These are phyloP conservation scores for Drosophila punjabiensis DNA, from an alignment of 1,140 invertebrate species.

Conservation along the genomic window DNA sequence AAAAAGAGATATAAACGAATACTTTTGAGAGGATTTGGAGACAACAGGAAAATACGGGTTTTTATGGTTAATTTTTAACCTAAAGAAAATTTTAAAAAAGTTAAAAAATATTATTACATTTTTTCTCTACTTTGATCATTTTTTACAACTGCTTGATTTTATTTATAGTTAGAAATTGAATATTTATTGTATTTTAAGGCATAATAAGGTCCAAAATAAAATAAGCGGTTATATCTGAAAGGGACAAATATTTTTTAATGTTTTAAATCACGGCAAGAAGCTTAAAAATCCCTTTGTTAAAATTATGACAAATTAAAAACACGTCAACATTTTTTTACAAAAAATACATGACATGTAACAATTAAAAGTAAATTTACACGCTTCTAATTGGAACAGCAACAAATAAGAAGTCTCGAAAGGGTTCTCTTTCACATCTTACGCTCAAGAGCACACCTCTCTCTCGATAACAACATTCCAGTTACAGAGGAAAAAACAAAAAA, in stretches of 20 bases:
- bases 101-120: background rate
- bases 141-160: too few relatives aligned
- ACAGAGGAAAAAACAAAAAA: background rate
- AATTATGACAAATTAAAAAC: background rate
- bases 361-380: background rate
- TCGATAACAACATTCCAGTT: background rate
- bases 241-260: background rate
- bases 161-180: too few relatives aligned
- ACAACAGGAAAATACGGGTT: background rate
- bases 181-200: too few relatives aligned
- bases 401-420: background rate
- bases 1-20: background rate
- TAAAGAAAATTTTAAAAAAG: too few relatives aligned
- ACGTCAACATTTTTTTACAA: background rate
- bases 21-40: background rate
- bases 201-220: background rate
- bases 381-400: slow-evolving; percentile 22
- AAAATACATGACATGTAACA: background rate
- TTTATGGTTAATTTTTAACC: background rate
- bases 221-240: background rate
- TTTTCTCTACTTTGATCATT: too few relatives aligned
- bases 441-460: background rate
- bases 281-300: background rate
- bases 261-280: background rate
- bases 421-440: background rate